Conservation (phyloP, 2,888 invertebrate genomes). For the Diarsia brunnea region DNA sequence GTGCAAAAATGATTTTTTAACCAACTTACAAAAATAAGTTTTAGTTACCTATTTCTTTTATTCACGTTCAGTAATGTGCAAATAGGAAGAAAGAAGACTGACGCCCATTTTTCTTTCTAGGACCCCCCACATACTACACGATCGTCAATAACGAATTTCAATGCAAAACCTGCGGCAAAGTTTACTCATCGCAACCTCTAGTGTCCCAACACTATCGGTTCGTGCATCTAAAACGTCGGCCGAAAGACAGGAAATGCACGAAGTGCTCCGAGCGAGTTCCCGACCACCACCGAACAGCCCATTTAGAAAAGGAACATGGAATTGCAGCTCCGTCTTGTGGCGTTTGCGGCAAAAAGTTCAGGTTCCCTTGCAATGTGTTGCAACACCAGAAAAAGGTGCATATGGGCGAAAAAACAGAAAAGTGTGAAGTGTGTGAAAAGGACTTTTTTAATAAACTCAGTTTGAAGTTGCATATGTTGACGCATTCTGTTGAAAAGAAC, state of each 20-base stretch:
- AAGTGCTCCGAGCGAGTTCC: constrained; percentile 76
- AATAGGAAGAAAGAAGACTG: constrained; percentile 53
- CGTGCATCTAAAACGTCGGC: constrained; percentile 77
- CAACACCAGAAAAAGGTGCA: constrained; percentile 79
- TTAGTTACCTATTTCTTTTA: too few species aligned
- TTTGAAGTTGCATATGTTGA: constrained; percentile 70
- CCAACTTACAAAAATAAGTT: not conserved
- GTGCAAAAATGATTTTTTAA: not conserved
- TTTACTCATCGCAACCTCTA: constrained; percentile 73
- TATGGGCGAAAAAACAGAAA: constrained; percentile 79
- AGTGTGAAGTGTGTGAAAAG: constrained; percentile 87
- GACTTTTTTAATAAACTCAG: constrained; percentile 78
- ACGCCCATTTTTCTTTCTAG: constrained; percentile 77
- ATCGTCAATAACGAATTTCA: constrained; percentile 65
- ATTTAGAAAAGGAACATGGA: constrained; percentile 78
- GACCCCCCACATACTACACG: constrained; percentile 67
- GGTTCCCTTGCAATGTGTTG: constrained; percentile 74
- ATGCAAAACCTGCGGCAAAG: constrained; percentile 74
- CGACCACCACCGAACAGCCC: constrained; percentile 72
- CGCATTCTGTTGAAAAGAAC: constrained; percentile 66
- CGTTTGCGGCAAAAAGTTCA: constrained; percentile 78
- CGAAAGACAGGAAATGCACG: constrained; percentile 74
- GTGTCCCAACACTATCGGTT: constrained; percentile 80
- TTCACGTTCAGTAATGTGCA: not conserved
- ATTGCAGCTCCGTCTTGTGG: constrained; percentile 79